Base-by-base conservation (phyloP, 2,888 invertebrate species). In the Calliphora vomitoria region DNA sequence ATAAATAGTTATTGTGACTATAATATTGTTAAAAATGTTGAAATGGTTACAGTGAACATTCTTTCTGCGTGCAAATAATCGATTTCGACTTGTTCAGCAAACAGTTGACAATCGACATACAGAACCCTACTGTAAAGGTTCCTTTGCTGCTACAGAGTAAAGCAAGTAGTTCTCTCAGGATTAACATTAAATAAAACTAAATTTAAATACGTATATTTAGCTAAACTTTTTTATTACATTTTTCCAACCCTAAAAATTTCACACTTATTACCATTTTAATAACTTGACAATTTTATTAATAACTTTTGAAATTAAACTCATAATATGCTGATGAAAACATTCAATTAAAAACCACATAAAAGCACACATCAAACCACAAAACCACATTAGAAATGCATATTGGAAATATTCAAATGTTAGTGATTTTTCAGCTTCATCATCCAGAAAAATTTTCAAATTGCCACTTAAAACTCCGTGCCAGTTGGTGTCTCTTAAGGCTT, bases 391-490 rank as follows among this genome's bases (percentile, higher is more conserved):
- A 44, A 81, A 72, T 5, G 72, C 44, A 66, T 82, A 82, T 18
- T 82, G 31, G n/a, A 82, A 68, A 66, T 68, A 74, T 53, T 41
- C 4, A 5, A 74, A 31, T n/a, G 41, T 58, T 18, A 82, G 3
- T 0, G 58, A 10, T 8, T 35, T n/a, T 11, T 31, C 6, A 13
- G 8, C n/a, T 18, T 53, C 18, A 15, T 18, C 15, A 35, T 82
- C 74, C 8, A 13, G 11, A 5, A 89, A 78, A 11, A 90, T 90
- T 25, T 58, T 72, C 3, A 91, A 64, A 3, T 89, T 88, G 1
- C 90, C 89, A 18, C 89, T 91, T 2, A 89, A 75, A 8, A 91
- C 89, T 18, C 91, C 91, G 41, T 90, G 89, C 35, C 75, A 82
- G 44, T 87, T 89, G 5, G 89, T 89, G 62, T 91, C 90, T 25